Conservation (phyloP, 2,888 invertebrate species). For the Podabrus alpinus region DNA sequence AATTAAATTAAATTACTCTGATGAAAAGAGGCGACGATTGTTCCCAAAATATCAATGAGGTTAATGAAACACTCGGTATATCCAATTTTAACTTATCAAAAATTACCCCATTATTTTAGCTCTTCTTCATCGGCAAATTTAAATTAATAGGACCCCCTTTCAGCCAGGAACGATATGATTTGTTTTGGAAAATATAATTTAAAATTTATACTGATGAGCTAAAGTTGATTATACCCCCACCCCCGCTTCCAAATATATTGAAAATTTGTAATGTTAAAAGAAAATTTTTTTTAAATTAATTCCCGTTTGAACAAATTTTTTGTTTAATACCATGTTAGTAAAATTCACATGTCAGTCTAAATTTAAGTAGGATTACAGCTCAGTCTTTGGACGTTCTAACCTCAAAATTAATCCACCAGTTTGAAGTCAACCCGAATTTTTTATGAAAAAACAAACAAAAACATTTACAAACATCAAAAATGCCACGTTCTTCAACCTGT, state of each 20-base stretch:
- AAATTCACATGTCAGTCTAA: background rate
- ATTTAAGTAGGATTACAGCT: background rate
- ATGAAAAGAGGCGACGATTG: background rate
- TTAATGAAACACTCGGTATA: background rate
- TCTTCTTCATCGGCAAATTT: no score
- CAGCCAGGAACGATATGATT: no score
- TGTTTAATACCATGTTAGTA: no score
- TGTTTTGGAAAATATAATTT: no score
- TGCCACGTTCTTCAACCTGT: background rate
- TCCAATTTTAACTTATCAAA: background rate
- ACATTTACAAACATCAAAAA: background rate
- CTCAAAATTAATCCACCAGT: background rate
- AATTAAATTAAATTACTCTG: background rate
- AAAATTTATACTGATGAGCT: no score
- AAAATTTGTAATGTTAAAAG: no score
- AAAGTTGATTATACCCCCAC: no score
- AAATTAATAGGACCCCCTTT: no score
- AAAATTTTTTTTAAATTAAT: background rate
- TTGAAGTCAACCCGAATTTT: background rate
- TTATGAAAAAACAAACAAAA: background rate
- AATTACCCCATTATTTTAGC: no score
- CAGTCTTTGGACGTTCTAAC: background rate
- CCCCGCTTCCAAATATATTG: no score
- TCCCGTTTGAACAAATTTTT: background rate
- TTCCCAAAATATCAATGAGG: background rate